Base-by-base conservation (phyloP, 2,888 invertebrate species). In the Agonum fuliginosum region DNA sequence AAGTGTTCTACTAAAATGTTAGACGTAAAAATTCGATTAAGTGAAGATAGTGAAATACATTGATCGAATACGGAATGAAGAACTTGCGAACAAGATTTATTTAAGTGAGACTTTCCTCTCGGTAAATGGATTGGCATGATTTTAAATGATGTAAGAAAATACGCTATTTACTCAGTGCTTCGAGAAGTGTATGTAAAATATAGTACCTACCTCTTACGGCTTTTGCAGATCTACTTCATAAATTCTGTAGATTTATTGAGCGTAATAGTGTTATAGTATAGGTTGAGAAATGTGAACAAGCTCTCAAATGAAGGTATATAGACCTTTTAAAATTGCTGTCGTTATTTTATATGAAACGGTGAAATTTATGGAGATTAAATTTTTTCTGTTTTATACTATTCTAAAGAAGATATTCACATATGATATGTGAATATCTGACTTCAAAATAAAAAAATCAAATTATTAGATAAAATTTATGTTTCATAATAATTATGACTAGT, bases 101-200 rank as follows among this genome's bases (percentile, higher is more conserved):
- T 17, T 30, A 14, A 62, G 30, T 62, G 1, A 4, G 27, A 30
- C 14, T 62, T 6, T 12, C 19, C 58, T 6, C 1, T 30, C 12
- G 27, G 58, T 30, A 30, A 62, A 62, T 62, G 58, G 58, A 62
- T 62, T 62, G 58, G 58, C 58, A 17, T 62, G 58, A 62, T 62
- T 62, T 30, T 62, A 30, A 62, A 30, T 62, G 30, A 30, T 62
- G 58, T 2, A 62, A 30, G 30, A 17, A 27, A 62, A 24, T 62
- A 3, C 0, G 17, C 30, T 0, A 62, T 62, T 62, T 62, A 8
- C 58, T 17, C 6, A 24, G n/a, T 12, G 22, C n/a, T 22, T 12
- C 24, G 12, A 24, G 24, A 0, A 22, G 24, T 54, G 12, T 12
- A 30, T 30, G 58, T 30, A 14, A 62, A 62, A 62, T 30, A 62